Evolutionary conservation across 2,113 vertebrate species (phyloP).

Genomic region (Proteles cristata): DNA sequence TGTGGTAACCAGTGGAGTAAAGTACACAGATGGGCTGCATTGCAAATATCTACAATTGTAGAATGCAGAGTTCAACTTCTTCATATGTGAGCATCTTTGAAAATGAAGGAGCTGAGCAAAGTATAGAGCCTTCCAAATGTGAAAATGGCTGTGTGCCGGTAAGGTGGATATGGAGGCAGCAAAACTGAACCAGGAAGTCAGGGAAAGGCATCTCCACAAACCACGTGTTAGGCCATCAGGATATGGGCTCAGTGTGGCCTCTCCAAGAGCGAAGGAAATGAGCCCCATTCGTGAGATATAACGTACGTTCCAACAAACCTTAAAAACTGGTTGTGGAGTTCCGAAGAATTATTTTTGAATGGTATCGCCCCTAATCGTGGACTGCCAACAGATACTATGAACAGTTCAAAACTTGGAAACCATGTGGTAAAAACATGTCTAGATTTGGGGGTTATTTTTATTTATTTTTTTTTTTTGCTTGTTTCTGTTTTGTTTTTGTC

Average conservation of each 20-base stretch:
- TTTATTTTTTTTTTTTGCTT: neutral
- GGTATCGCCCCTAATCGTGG: neutral
- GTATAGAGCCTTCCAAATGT: neutral
- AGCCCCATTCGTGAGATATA: neutral
- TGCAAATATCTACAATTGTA: neutral
- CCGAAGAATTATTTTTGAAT: neutral
- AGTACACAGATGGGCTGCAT: neutral
- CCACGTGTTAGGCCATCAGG: neutral
- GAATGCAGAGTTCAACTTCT: neutral
- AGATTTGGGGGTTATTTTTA: neutral
- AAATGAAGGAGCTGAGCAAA: neutral
- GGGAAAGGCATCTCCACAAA: neutral
- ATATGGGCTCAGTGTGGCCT: neutral
- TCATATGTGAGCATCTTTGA: neutral
- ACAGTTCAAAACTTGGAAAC: neutral
- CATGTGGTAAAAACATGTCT: neutral
- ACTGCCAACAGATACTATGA: neutral
- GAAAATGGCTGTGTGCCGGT: no score
- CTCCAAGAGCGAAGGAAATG: neutral
- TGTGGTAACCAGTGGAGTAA: neutral
- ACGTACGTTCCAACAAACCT: neutral
- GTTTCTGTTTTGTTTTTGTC: neutral
- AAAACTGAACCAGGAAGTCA: neutral
- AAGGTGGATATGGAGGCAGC: neutral
- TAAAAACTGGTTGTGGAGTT: neutral